Evolutionary conservation across 2,888 invertebrate species (phyloP), one percentile per base, ranked within the genome.

Genomic region (Hartigia nigra): DNA sequence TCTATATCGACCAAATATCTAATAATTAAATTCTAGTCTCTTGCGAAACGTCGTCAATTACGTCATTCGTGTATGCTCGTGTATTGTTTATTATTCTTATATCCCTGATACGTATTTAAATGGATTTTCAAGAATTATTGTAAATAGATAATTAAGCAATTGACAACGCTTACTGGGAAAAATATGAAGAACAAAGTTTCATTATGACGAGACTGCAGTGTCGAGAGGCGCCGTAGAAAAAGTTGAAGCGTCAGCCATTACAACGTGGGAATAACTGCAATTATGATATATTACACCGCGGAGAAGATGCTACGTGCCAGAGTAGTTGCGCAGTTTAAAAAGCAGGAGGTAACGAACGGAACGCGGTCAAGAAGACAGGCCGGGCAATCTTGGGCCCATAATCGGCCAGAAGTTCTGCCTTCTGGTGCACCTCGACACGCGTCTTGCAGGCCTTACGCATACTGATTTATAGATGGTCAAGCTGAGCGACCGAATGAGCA

Each of bases 201-300:
- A 23, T 55, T 55, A 9, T 2, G 55, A 55, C 23, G 12, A 12
- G 2, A 55, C 39, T 55, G 5, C 23, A 5, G 2, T 23, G 55
- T 55, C 23, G 23, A 55, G 55, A 55, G 55, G 55, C 55, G 55
- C 55, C 55, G 23, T 23, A 55, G 9, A 55, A 55, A 39, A 39
- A 39, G 5, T 55, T 23, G 23, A 55, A 55, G 55, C 55, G 9
- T 55, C 55, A 55, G 23, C 55, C 55, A 55, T 55, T 72, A 32
- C 31, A 74, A 85, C 84, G 84, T 87, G 87, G 84, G 87, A 88
- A 87, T 83, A 80, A 84, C 83, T 83, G 84, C 84, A 87, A 86
- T 87, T 86, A 87, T 85, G 77, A 84, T 84, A 79, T 75, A 82
- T 80, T 79, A 81, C 82, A 32, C 55, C 72, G 72, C 31, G 14